Evolutionary conservation across 2,113 vertebrate genomes (phyloP).

Genomic region (Cyphomyrus plagiostoma): DNA sequence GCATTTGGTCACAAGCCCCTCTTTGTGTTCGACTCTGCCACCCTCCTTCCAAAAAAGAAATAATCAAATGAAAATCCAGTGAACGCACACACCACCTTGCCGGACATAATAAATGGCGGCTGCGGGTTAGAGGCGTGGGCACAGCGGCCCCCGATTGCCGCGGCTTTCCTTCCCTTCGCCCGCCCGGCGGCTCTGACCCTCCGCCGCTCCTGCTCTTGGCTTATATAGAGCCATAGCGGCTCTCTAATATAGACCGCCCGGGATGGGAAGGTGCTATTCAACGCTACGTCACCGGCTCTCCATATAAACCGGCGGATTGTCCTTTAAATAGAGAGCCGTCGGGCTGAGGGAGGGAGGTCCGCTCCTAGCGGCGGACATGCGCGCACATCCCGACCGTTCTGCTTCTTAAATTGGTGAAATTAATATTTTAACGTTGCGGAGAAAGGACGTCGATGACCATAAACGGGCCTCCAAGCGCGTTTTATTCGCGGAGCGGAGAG

Average conservation of each 20-base stretch:
- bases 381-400: not conserved
- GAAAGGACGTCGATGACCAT: not conserved
- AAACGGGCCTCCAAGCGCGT: not conserved
- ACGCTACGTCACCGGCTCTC: constrained; percentile 87
- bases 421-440: not conserved
- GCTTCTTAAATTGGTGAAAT: not conserved
- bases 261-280: constrained; percentile 94
- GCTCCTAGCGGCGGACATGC: not conserved
- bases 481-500: not conserved
- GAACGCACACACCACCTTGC: not conserved
- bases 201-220: constrained; percentile 80
- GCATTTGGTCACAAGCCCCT: not conserved
- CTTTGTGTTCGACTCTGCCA: not conserved
- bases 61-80: not conserved
- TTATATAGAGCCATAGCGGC: constrained; percentile 94
- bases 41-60: not conserved
- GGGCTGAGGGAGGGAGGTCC: not conserved
- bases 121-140: not conserved
- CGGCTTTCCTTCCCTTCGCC: constrained; percentile 54
- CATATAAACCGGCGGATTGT: constrained; percentile 87
- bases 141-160: constrained; percentile 16
- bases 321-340: constrained; percentile 86
- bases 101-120: constrained; percentile 5
- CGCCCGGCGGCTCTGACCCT: constrained; percentile 76
- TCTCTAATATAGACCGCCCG: constrained; percentile 98